Percentiles rank a stretch among this genome's conserved stretches.
Conservation (phyloP, 2,797 vertebrate genomes). For the Macrochelys suwanniensis region DNA sequence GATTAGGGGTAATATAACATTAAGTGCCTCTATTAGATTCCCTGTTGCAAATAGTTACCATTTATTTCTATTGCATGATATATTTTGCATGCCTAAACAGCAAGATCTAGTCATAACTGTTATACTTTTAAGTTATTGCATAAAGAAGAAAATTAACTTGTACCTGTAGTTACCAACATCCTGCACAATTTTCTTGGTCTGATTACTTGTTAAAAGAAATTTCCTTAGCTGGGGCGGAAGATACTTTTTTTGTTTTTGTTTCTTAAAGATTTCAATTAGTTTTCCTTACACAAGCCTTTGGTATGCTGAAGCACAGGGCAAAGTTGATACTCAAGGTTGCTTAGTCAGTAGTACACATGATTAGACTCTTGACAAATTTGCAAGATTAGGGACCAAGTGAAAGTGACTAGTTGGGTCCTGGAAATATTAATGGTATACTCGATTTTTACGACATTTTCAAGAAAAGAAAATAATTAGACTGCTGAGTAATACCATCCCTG, state of each 20-base stretch:
- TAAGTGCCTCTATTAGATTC: neutral
- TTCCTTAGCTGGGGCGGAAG: neutral
- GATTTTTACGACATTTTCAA: neutral
- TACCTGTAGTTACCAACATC: rapidly evolving
- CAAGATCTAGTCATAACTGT: neutral
- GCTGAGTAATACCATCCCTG: slow-evolving; percentile 14
- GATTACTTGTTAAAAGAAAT: slow-evolving; percentile 37
- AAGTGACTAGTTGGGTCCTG: neutral
- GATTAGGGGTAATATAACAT: neutral
- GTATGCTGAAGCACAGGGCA: neutral
- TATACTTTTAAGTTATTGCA: neutral
- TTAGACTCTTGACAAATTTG: slow-evolving; percentile 57
- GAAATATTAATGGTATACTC: neutral
- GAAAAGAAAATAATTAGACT: slow-evolving; percentile 7
- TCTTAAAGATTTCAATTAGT: neutral
- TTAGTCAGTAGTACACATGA: slow-evolving; percentile 36
- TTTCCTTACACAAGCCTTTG: neutral
- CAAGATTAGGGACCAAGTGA: slow-evolving; percentile 1
- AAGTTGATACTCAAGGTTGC: slow-evolving; percentile 57
- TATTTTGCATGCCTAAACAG: rapidly evolving
- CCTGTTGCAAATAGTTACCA: rapidly evolving
- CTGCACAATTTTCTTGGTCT: neutral
- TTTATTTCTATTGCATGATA: neutral
- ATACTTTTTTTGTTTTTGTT: neutral
- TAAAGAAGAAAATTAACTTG: neutral